Base-by-base conservation (phyloP, 2,888 invertebrate genomes). In the Macaria notata region DNA sequence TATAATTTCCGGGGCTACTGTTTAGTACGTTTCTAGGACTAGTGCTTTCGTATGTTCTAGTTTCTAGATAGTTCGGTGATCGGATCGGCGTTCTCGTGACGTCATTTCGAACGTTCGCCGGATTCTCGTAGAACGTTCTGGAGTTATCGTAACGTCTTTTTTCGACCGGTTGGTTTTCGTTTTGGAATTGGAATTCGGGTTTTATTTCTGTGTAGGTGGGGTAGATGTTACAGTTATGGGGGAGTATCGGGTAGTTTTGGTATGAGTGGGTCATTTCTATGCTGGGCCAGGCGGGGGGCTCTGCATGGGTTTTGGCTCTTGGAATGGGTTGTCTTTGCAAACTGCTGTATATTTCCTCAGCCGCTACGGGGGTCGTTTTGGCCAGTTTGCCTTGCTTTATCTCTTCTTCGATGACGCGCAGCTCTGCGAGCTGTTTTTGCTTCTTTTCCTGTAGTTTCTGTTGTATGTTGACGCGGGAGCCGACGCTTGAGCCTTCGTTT, bases 381-480 rank as follows among this genome's bases (percentile, higher is more conserved):
- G 89, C 94, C 0, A 95, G 85, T 78, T 97, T 97, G 0, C 96
- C 96, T 68, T 96, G 96, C 71, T 96, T 96, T 53, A 97, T 97
- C 81, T 97, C 97, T 74, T 97, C 97, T 73, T 97, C 96, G 52
- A 91, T 91, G 30, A 91, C 96, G 61, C 95, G 92, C 38, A 97
- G 82, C 77, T 97, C 97, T 0, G 96, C 96, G 33, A 97, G 86
- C 73, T 97, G 97, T 65, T 97, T 96, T 72, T 96, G 96, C 72
- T 97, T 97, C 78, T 97, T 97, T 78, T 97, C 97, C 75, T 96
- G 95, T 0, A 97, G 88, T 77, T 97, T 97, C 70, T 96, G 96
- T 63, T 96, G 96, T 61, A 97, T 97, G 79, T 97, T 96, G 38
- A 96, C 95, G 8, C 96, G 92, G 5, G 96, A 95, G 0, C 94